These are phyloP conservation scores for Caretta caretta DNA, from an alignment of 2,113 vertebrate species.

Conservation along the genomic window DNA sequence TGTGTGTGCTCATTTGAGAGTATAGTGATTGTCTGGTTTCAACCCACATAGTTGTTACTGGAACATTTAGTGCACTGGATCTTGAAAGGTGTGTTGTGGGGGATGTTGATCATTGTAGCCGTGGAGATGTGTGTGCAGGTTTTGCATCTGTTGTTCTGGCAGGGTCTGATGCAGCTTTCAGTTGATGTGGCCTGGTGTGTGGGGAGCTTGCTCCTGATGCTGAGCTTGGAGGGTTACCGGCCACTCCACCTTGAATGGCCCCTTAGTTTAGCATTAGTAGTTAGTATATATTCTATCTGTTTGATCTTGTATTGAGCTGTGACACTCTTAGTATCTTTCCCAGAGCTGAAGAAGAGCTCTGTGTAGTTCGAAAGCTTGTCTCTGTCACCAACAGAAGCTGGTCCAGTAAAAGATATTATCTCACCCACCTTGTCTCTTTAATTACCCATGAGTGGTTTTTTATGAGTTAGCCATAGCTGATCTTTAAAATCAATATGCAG, in stretches of 20 bases:
- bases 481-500: neutral
- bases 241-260: neutral
- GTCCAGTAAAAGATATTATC: neutral
- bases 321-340: neutral
- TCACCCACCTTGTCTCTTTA: neutral
- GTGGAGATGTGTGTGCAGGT: neutral
- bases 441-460: neutral
- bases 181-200: neutral
- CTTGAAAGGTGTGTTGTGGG: neutral
- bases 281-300: neutral
- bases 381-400: neutral
- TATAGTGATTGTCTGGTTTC: neutral
- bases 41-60: neutral
- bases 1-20: neutral
- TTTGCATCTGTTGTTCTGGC: neutral
- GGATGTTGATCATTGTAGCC: neutral
- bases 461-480: neutral
- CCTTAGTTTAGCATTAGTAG: neutral
- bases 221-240: neutral
- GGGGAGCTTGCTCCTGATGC: neutral
- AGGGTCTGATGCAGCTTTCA: neutral
- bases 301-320: neutral
- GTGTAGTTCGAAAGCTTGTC: neutral
- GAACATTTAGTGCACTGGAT: neutral
- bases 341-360: neutral